phyloP scores from a whole-genome alignment of 1,140 invertebrate species.

The Bombus balteatus region DNA sequence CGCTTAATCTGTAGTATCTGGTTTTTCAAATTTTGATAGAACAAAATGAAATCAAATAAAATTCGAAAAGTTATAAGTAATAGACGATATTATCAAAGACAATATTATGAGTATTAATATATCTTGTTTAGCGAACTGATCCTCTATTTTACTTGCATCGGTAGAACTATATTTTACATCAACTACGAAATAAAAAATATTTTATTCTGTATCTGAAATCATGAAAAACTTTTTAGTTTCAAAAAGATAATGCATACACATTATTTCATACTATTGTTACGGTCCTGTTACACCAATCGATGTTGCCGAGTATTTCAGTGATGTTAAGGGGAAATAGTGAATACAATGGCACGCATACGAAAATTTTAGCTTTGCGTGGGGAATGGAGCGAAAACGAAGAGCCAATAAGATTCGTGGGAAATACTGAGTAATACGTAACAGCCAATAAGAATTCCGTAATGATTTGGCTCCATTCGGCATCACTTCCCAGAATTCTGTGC shows the following conservation, averaged over 20 bases:
- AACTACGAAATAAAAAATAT: background rate
- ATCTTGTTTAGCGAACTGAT: background rate
- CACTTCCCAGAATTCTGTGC: conserved; percentile 54
- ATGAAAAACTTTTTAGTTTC: background rate
- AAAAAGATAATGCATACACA: too few relatives aligned
- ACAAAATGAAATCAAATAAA: background rate
- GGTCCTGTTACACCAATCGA: conserved; percentile 54
- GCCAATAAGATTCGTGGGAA: conserved; percentile 52
- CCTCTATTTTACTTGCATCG: background rate
- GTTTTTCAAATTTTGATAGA: background rate
- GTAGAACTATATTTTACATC: too few relatives aligned
- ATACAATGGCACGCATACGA: conserved; percentile 45
- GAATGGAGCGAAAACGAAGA: conserved; percentile 25
- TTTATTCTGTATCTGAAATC: too few relatives aligned
- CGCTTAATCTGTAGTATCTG: background rate
- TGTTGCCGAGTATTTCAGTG: conserved; percentile 42
- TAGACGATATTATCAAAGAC: background rate
- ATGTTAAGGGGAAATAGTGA: background rate
- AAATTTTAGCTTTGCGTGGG: conserved; percentile 33
- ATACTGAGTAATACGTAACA: background rate
- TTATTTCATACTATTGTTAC: conserved; percentile 24
- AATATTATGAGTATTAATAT: background rate
- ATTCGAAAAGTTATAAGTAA: background rate
- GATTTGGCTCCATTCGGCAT: conserved; percentile 55
- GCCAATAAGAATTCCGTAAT: conserved; percentile 55